Evolutionary conservation across 2,797 vertebrate genomes (phyloP), one percentile per base, ranked within the genome.

Genomic region (Peromyscus nudipes): DNA sequence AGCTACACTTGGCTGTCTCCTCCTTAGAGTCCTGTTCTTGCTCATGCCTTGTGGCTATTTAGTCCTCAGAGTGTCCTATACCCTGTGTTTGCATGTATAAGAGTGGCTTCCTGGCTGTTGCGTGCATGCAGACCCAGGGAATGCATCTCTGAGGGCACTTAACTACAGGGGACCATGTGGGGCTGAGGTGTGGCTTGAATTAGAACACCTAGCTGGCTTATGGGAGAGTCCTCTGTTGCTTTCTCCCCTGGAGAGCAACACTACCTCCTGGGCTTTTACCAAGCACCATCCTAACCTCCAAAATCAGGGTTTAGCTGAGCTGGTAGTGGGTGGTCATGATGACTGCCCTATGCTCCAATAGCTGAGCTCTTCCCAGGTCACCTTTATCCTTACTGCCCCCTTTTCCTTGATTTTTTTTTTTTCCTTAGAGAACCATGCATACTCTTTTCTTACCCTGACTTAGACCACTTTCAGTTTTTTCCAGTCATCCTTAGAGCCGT

Each of bases 181-280:
- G 46, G 21, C 92, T 46, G 23, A 71, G 52, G 0, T 7, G n/a
- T 43, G 79, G 81, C 52, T 94, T 65, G 67, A 60, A 37, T 37
- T 29, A 77, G 80, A 46, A 19, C 23, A 3, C 57, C 71, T 21
- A 0, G 82, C 82, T 3, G 31, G 25, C 71, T 55, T 46, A 86
- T 27, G 2, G 91, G 84, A 89, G 60, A 69, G 7, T 65, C 71
- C 43, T 55, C 62, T 25, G 4, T 89, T 80, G 82, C 34, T 46
- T 73, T 84, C 91, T 86, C 65, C 27, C 71, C 46, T 17, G 29
- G 81, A 73, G 40, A 34, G 95, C 16, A 1, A 92, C 93, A 85
- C 97, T 96, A 94, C 97, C 97, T 97, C 96, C 95, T 92, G 81
- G 95, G 90, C 92, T 76, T 76, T 84, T 90, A 91, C 94, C 37